Evolutionary conservation across 64 coral and sea anemone genomes (phyloP).

Genomic region (Stylophora pistillata): DNA sequence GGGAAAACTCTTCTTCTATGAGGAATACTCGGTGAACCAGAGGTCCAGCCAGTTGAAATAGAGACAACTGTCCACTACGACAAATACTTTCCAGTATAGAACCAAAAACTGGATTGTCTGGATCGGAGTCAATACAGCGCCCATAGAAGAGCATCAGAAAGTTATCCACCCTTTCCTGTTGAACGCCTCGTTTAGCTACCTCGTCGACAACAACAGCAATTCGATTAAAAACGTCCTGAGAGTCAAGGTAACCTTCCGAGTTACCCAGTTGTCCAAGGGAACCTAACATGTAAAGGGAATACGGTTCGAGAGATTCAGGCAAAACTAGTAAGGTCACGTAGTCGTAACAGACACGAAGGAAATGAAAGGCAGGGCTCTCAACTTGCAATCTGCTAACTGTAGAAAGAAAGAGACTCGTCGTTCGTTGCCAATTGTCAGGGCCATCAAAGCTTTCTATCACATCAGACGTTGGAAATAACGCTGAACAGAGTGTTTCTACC

Average conservation of each 20-base stretch:
- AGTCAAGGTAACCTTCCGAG: constrained; percentile 56
- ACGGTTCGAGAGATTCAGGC: constrained; percentile 44
- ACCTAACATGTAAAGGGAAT: constrained; percentile 73
- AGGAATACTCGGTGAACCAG: constrained; percentile 74
- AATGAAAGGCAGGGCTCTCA: constrained; percentile 55
- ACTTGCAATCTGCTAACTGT: constrained; percentile 51
- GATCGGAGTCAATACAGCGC: constrained; percentile 81
- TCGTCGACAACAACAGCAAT: constrained; percentile 28
- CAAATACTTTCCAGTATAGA: constrained; percentile 69
- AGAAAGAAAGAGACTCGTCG: constrained; percentile 57
- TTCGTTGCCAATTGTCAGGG: constrained; percentile 38
- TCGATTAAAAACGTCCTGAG: constrained; percentile 51
- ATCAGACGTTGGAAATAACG: constrained; percentile 67
- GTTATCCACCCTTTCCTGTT: constrained; percentile 39
- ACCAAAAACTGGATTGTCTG: constrained; percentile 68
- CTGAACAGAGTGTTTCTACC: constrained; percentile 35
- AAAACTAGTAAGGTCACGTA: constrained; percentile 60
- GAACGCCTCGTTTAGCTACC: constrained; percentile 40
- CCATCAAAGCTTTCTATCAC: constrained; percentile 20
- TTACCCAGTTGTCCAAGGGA: constrained; percentile 44
- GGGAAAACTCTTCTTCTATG: constrained; percentile 44
- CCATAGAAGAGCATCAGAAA: constrained; percentile 72
- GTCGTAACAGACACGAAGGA: constrained; percentile 77
- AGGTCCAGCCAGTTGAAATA: constrained; percentile 54
- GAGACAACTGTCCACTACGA: constrained; percentile 27